Conservation (phyloP, 2,888 invertebrate species). For the Stenodema calcarata region DNA sequence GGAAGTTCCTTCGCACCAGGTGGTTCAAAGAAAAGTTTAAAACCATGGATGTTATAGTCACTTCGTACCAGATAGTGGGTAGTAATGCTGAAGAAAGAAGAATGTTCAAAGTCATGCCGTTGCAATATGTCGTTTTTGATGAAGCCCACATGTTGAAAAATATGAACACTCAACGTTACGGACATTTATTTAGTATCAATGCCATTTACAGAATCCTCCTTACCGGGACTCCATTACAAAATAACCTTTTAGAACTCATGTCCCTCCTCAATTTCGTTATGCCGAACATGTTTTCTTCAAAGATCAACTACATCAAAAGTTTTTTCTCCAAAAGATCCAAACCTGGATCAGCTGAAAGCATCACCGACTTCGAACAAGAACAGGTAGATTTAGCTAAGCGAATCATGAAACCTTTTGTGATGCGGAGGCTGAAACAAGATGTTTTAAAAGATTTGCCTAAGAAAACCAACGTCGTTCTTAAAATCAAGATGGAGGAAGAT, state of each 20-base stretch:
- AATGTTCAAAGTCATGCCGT: slow-evolving; percentile 84
- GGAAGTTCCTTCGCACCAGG: slow-evolving; percentile 63
- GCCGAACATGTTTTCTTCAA: slow-evolving; percentile 91
- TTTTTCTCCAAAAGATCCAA: slow-evolving; percentile 79
- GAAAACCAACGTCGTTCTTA: slow-evolving; percentile 76
- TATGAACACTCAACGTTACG: slow-evolving; percentile 86
- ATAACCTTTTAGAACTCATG: slow-evolving; percentile 94
- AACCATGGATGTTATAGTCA: slow-evolving; percentile 83
- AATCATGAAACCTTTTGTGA: slow-evolving; percentile 94
- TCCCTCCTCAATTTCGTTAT: slow-evolving; percentile 94
- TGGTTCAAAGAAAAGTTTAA: slow-evolving; percentile 32
- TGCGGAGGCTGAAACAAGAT: slow-evolving; percentile 85
- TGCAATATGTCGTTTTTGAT: slow-evolving; percentile 94
- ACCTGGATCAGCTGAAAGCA: slow-evolving; percentile 63
- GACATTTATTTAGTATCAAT: slow-evolving; percentile 86
- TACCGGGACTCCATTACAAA: slow-evolving; percentile 96
- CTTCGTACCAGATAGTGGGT: slow-evolving; percentile 84
- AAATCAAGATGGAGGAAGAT: slow-evolving; percentile 72
- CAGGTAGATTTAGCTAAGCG: slow-evolving; percentile 91
- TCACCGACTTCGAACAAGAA: slow-evolving; percentile 75
- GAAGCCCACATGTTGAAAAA: slow-evolving; percentile 99
- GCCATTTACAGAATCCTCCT: slow-evolving; percentile 85
- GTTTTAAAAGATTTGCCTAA: slow-evolving; percentile 84
- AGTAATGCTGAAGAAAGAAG: slow-evolving; percentile 89
- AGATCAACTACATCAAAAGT: slow-evolving; percentile 84